phyloP scores from a whole-genome alignment of 2,888 invertebrate genomes.

The Hermaeophaga mercurialis region DNA sequence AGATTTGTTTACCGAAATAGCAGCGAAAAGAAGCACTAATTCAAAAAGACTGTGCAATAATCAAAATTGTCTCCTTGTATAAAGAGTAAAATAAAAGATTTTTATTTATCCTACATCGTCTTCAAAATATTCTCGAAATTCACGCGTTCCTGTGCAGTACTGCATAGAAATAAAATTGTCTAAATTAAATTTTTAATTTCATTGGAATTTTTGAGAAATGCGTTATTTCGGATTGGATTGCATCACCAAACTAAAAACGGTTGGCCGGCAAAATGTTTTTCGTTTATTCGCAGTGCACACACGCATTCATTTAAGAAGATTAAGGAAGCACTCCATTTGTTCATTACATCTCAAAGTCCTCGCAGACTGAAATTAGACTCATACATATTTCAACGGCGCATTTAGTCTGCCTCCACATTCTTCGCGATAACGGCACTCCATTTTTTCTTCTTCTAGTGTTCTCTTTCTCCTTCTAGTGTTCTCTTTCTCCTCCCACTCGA shows the following conservation, averaged over 20 bases:
- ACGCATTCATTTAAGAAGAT: conserved; percentile 22
- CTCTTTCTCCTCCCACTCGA: conserved; percentile 24
- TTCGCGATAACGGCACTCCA: conserved; percentile 25
- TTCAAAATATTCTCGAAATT: no score
- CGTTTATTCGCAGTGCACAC: conserved; percentile 5
- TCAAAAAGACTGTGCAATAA: no score
- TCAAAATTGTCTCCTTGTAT: no score
- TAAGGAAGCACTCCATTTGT: conserved; percentile 29
- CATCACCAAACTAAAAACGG: conserved; percentile 4
- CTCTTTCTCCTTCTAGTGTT: conserved; percentile 6
- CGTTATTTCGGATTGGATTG: conserved; percentile 2
- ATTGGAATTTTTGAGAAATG: neutral
- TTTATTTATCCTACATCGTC: no score
- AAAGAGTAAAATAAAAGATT: no score
- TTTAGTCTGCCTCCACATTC: conserved; percentile 25
- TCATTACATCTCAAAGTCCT: conserved; percentile 24
- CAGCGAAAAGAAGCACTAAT: no score
- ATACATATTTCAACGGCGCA: conserved; percentile 25
- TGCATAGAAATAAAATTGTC: no score
- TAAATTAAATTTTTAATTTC: neutral
- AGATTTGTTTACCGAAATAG: no score
- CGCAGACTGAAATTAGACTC: conserved; percentile 25
- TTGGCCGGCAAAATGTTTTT: neutral
- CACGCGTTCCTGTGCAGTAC: no score
- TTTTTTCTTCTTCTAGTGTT: conserved; percentile 19